Base-by-base conservation (phyloP, 2,888 invertebrate species). In the Sphaerophoria rueppellii region DNA sequence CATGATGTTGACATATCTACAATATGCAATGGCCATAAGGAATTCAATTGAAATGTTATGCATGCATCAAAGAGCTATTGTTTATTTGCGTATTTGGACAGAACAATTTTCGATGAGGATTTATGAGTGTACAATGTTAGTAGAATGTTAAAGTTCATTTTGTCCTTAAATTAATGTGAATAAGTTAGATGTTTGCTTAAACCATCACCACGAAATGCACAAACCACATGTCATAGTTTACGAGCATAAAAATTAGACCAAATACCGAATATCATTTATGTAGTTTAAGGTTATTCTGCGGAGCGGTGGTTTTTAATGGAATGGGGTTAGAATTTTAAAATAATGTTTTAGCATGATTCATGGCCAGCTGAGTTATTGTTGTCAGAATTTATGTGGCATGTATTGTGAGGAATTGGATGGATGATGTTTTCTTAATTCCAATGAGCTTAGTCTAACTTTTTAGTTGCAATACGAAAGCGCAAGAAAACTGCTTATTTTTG, bases 321-420 rank as follows among this genome's bases (percentile, higher is more conserved):
- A 83, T 82, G 60, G 46, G 80, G 80, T 80, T 50, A 80, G 69
- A 69, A 55, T 55, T 79, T 46, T 24, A 24, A 24, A 24, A 7
- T 0, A 14, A 35, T 35, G 67, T 40, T 40, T 24, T 16, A 57
- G 11, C 46, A 76, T 80, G 80, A 83, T 80, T 80, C 75, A 71
- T 70, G 4, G 35, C 35, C 14, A 11, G 1, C 43, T 12, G 16
- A 50, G 16, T 0, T 50, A 35, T 50, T 70, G 43, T 43, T 43
- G 9, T 43, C 12, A 43, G 4, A 9, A 11, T 7, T 11, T 11
- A 4, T 9, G 7, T 40, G 12, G 12, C 43, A 43, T 43, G 9
- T 43, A 12, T 43, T 43, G 11, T 43, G 43, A 11, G 9, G 43
- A 43, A 9, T 11, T 43, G 43, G 9, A 9, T 43, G 37, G 7